Evolutionary conservation across 2,113 vertebrate genomes (phyloP).

Genomic region (Monarcha castaneiventris): DNA sequence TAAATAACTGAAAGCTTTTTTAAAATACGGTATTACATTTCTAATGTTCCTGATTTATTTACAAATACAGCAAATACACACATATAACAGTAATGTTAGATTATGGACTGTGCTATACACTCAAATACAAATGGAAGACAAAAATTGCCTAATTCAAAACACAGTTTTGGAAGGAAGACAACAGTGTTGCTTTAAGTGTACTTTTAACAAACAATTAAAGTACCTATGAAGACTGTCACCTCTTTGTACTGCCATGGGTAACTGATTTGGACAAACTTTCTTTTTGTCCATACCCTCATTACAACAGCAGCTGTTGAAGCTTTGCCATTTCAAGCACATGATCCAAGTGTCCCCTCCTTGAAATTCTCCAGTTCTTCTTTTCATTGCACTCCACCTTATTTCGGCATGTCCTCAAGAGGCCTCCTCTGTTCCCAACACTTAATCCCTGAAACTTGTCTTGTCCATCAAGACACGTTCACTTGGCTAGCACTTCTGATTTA

Average conservation of each 20-base stretch:
- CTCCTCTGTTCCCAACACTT: slow-evolving; percentile 59
- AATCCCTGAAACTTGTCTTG: slow-evolving; percentile 67
- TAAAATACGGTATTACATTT: background rate
- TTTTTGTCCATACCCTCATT: background rate
- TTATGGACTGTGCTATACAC: background rate
- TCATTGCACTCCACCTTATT: background rate
- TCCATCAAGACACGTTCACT: slow-evolving; percentile 44
- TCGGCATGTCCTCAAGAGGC: slow-evolving; percentile 49
- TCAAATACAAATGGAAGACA: background rate
- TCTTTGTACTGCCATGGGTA: background rate
- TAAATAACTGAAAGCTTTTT: background rate
- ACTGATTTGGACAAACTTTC: background rate
- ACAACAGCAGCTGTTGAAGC: background rate
- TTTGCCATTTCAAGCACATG: background rate
- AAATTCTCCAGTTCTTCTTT: slow-evolving; percentile 48
- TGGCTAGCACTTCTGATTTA: background rate
- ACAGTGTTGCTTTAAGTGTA: background rate
- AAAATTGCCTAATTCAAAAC: background rate
- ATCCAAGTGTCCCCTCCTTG: background rate
- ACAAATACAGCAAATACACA: background rate
- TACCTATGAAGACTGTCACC: background rate
- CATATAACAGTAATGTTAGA: background rate
- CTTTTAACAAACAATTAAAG: background rate
- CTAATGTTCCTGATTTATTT: background rate
- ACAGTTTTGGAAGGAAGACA: background rate